A percentile compares a stretch with the other conserved stretches of the same genome.
Evolutionary conservation across 2,797 vertebrate species (phyloP).

Genomic region (Gallinago stenura): DNA sequence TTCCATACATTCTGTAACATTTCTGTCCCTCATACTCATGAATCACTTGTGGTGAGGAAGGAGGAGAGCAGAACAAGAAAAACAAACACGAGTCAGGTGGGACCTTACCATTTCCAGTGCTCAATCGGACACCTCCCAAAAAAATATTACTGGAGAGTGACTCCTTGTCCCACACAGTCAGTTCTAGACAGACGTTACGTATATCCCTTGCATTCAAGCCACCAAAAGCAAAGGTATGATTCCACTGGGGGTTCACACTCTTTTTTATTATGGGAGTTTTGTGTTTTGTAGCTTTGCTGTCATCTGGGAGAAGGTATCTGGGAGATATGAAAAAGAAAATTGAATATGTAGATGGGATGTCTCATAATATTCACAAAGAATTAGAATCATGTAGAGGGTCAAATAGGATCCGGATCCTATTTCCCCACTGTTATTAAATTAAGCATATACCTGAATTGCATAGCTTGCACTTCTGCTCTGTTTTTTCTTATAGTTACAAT

Average conservation of each 20-base stretch:
- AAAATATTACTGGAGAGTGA: slow-evolving; percentile 95
- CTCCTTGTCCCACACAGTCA: slow-evolving; percentile 98
- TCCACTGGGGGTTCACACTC: slow-evolving; percentile 94
- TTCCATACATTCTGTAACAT: not conserved
- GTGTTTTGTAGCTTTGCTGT: slow-evolving; percentile 95
- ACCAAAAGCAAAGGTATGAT: slow-evolving; percentile 93
- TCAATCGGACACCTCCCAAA: slow-evolving; percentile 92
- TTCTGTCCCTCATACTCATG: not conserved
- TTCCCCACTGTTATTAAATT: not conserved
- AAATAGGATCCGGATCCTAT: not conserved
- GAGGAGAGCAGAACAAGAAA: not conserved
- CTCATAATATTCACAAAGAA: not conserved
- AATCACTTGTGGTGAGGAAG: fast-evolving
- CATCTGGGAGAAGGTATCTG: slow-evolving; percentile 95
- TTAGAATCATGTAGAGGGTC: not conserved
- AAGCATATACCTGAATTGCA: not conserved
- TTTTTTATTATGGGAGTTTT: slow-evolving; percentile 93
- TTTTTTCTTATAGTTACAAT: not conserved
- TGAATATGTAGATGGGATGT: not conserved
- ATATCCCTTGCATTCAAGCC: slow-evolving; percentile 90
- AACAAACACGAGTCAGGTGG: not conserved
- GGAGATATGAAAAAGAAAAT: not conserved
- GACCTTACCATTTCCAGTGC: slow-evolving; percentile 88
- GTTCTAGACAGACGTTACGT: slow-evolving; percentile 90
- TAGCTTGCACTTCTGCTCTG: not conserved